These are phyloP conservation scores for Lasioglossum pauxillum DNA, from an alignment of 2,888 invertebrate genomes.

Conservation along the genomic window DNA sequence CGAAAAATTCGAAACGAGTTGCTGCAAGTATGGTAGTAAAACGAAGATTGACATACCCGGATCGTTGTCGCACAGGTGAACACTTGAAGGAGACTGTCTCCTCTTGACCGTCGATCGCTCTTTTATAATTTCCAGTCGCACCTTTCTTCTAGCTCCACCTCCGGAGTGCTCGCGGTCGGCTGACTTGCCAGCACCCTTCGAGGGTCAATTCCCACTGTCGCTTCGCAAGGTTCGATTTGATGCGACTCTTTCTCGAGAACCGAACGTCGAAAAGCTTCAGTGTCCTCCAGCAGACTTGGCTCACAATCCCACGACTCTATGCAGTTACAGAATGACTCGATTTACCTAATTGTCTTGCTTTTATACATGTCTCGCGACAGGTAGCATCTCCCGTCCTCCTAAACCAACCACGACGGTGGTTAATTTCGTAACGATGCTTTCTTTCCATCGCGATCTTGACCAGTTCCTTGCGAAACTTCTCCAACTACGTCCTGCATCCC, in stretches of 20 bases:
- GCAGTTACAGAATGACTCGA: not conserved
- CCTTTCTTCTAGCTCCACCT: conserved; percentile 71
- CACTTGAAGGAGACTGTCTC: conserved; percentile 80
- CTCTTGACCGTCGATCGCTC: conserved; percentile 74
- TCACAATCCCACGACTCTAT: not conserved
- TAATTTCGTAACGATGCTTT: conserved; percentile 48
- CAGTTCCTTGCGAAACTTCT: conserved; percentile 5
- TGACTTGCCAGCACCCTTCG: conserved; percentile 28
- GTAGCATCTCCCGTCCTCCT: conserved; percentile 16
- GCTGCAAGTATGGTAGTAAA: not conserved
- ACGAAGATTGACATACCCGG: conserved; percentile 61
- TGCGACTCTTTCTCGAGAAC: not conserved
- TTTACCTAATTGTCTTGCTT: conserved; percentile 39
- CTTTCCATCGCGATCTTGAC: not conserved
- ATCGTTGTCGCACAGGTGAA: conserved; percentile 71
- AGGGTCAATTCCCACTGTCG: not conserved
- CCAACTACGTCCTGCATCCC: not conserved
- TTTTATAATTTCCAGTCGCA: conserved; percentile 81
- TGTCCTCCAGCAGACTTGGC: not conserved
- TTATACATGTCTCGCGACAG: conserved; percentile 47
- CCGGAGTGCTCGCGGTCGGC: conserved; percentile 40
- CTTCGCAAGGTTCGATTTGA: not conserved
- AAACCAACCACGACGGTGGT: conserved; percentile 19
- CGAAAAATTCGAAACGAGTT: not conserved
- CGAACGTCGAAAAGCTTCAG: not conserved